Conservation (phyloP, 2,113 vertebrate genomes). For the Antidorcas marsupialis region DNA sequence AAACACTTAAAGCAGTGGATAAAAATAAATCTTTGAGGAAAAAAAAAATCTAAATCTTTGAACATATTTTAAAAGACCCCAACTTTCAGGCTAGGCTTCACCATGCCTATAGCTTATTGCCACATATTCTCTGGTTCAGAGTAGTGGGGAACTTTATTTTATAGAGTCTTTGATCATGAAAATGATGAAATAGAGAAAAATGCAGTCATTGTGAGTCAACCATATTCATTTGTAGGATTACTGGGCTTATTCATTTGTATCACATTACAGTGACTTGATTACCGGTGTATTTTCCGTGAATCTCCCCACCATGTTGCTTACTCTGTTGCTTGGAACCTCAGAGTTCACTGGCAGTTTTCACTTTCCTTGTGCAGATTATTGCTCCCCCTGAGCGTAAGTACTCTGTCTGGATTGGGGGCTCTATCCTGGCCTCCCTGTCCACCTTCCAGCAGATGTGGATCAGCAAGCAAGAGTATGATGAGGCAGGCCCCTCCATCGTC, state of each 20-base stretch:
- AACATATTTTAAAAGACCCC: background rate
- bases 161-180: background rate
- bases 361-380: conserved; percentile 85
- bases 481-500: conserved; percentile 94
- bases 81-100: background rate
- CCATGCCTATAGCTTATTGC: background rate
- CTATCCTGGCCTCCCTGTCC: conserved; percentile 87
- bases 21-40: conserved; percentile 8
- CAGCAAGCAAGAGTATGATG: conserved; percentile 94
- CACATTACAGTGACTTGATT: background rate
- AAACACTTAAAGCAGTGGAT: background rate
- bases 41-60: background rate
- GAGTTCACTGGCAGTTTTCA: background rate
- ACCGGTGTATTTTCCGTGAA: background rate
- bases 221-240: background rate
- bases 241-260: background rate
- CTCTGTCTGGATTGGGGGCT: conserved; percentile 89
- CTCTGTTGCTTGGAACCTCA: background rate
- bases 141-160: background rate
- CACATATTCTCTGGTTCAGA: background rate
- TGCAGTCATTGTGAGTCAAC: background rate
- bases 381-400: conserved; percentile 90
- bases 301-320: background rate
- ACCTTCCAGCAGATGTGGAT: conserved; percentile 98
- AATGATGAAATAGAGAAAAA: background rate